A percentile compares a stretch with the other conserved stretches of the same genome.
Conservation (phyloP, 2,797 vertebrate species). For the Neopelma chrysocephalum region DNA sequence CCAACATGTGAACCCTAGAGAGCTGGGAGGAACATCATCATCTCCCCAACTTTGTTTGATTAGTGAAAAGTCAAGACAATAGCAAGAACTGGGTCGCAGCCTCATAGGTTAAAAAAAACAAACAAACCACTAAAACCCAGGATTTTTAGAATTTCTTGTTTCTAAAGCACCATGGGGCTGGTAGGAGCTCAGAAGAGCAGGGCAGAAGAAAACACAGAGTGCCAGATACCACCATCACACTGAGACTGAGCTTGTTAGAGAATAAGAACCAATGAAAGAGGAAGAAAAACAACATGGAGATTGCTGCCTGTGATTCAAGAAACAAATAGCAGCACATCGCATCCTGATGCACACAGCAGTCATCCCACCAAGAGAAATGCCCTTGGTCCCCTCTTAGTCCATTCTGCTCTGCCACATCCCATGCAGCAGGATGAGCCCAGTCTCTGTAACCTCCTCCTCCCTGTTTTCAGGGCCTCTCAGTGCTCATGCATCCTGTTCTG, state of each 20-base stretch:
- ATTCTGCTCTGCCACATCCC: not conserved
- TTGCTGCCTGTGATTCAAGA: not conserved
- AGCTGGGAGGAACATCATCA: not conserved
- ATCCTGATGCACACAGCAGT: not conserved
- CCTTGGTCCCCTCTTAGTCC: not conserved
- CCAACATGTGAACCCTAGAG: not conserved
- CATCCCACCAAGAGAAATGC: not conserved
- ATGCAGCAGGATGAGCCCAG: not conserved
- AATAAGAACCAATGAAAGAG: not conserved
- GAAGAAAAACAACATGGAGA: accelerated
- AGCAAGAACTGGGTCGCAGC: not conserved
- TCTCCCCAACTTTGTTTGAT: not conserved
- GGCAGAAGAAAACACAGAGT: not conserved
- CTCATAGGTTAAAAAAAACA: not conserved
- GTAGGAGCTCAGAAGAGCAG: not conserved
- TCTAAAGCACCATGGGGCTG: not conserved
- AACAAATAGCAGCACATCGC: not conserved
- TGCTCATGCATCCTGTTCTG: accelerated
- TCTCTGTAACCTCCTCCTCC: accelerated
- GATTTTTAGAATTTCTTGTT: not conserved
- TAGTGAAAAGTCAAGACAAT: not conserved
- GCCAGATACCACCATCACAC: not conserved
- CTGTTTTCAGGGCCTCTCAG: not conserved
- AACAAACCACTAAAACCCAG: accelerated
- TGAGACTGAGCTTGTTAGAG: not conserved